These are phyloP conservation scores for Standfussiana lucernea DNA, from an alignment of 2,888 invertebrate genomes.

Conservation along the genomic window DNA sequence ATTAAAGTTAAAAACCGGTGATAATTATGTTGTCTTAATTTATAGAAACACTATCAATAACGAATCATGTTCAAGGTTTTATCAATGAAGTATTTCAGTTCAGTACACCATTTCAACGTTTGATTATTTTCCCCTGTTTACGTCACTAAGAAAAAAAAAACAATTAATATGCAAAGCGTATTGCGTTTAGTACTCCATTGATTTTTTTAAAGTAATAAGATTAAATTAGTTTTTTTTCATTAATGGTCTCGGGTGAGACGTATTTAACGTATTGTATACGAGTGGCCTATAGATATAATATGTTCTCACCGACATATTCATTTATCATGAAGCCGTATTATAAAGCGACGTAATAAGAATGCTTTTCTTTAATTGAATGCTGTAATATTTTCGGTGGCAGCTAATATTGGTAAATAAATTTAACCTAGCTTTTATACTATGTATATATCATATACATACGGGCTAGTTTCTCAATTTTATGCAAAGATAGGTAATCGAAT, in stretches of 20 bases:
- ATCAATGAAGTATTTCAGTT: neutral
- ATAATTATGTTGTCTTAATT: neutral
- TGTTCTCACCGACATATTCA: neutral
- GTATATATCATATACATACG: neutral
- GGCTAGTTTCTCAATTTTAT: neutral
- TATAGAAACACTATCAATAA: neutral
- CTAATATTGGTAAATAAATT: neutral
- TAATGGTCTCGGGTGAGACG: fast-evolving
- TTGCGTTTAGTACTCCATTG: neutral
- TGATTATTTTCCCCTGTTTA: neutral
- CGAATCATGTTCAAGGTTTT: neutral
- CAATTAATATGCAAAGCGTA: too few relatives aligned
- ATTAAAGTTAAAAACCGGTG: neutral
- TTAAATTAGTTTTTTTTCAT: neutral
- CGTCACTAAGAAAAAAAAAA: too few relatives aligned
- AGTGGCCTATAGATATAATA: neutral
- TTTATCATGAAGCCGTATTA: conserved; percentile 3
- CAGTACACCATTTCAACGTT: neutral
- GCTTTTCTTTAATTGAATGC: neutral
- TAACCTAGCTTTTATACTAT: neutral
- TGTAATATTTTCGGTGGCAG: neutral
- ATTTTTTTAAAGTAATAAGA: neutral
- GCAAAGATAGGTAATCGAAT: neutral
- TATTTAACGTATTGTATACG: neutral
- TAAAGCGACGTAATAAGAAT: neutral